Conservation (phyloP, 2,888 invertebrate genomes). For the Elgonia sp. region DNA sequence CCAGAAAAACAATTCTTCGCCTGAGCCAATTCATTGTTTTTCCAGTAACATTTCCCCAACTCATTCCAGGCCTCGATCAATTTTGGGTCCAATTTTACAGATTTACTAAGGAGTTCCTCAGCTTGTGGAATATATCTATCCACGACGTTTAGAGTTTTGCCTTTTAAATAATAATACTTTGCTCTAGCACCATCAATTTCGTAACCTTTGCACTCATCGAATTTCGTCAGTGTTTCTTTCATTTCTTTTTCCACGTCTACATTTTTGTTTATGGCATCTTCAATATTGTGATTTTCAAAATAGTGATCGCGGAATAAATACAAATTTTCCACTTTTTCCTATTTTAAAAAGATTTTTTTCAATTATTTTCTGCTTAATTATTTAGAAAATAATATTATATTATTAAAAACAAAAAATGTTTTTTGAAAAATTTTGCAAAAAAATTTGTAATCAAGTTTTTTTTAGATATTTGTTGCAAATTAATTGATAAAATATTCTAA, state of each 20-base stretch:
- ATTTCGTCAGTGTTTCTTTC: constrained; percentile 88
- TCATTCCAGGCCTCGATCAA: constrained; percentile 95
- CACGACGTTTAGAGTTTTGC: constrained; percentile 92
- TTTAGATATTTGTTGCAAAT: too few relatives aligned
- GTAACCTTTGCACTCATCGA: constrained; percentile 91
- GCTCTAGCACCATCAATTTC: constrained; percentile 87
- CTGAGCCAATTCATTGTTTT: constrained; percentile 93
- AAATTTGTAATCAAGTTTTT: too few relatives aligned
- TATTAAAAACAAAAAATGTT: too few relatives aligned
- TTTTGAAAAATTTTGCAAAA: too few relatives aligned
- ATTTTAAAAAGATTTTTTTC: constrained; percentile 80
- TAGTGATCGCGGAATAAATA: constrained; percentile 93
- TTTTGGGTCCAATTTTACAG: constrained; percentile 94
- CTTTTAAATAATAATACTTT: constrained; percentile 91
- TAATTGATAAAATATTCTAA: too few relatives aligned
- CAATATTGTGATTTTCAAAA: constrained; percentile 92
- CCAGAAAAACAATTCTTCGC: constrained; percentile 95
- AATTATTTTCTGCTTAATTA: too few relatives aligned
- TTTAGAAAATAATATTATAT: too few relatives aligned
- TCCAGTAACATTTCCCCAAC: constrained; percentile 96
- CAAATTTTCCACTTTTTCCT: constrained; percentile 90
- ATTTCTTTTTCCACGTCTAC: constrained; percentile 90
- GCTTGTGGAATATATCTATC: constrained; percentile 91
- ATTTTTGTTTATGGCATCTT: constrained; percentile 90
- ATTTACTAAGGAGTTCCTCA: constrained; percentile 92